A percentile compares a stretch with the other conserved stretches of the same genome.
phyloP scores from a whole-genome alignment of 2,113 vertebrate genomes.

The Camelus dromedarius region DNA sequence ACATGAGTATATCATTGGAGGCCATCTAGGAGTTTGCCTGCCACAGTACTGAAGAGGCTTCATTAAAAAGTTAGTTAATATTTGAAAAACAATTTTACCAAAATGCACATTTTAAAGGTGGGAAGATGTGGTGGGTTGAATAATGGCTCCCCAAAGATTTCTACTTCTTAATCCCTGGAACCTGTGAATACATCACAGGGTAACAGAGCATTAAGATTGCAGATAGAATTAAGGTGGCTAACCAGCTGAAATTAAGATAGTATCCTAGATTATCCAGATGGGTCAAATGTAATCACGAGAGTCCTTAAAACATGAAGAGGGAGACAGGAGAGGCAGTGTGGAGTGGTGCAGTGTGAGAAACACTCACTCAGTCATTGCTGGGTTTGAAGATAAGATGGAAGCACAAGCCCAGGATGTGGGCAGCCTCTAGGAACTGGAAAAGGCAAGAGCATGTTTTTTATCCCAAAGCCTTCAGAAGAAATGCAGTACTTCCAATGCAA shows the following conservation, averaged over 20 bases:
- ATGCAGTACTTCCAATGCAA: neutral
- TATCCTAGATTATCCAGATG: neutral
- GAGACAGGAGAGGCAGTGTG: neutral
- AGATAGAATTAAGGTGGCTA: neutral
- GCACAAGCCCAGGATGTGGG: neutral
- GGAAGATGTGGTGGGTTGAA: neutral
- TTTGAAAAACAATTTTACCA: neutral
- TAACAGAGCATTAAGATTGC: neutral
- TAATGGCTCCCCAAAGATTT: neutral
- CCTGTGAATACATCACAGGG: neutral
- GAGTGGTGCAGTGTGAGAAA: neutral
- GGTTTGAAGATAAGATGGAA: neutral
- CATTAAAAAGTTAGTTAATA: neutral
- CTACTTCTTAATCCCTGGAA: neutral
- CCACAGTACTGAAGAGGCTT: neutral
- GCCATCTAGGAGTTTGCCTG: neutral
- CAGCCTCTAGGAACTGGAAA: neutral
- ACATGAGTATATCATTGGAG: neutral
- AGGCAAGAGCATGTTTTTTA: neutral
- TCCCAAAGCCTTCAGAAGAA: neutral
- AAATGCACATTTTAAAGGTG: neutral
- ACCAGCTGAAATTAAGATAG: neutral
- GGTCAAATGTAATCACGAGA: neutral
- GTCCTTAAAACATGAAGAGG: neutral
- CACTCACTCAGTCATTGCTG: neutral